These are phyloP conservation scores for Dynastes grantii DNA, from an alignment of 2,888 invertebrate species.

Conservation along the genomic window DNA sequence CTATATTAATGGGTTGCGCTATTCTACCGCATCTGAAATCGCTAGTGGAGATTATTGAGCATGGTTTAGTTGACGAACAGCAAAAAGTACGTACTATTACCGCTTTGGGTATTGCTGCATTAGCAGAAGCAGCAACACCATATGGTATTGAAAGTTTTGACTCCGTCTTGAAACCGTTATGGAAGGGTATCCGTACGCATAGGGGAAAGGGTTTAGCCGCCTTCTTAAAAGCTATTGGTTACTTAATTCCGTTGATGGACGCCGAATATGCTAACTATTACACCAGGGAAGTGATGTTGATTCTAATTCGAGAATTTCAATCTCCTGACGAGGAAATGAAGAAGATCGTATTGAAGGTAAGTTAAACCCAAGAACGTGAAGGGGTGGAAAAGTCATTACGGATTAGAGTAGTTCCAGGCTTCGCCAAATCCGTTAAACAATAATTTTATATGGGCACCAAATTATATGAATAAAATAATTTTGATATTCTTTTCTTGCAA, in stretches of 20 bases:
- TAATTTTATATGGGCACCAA: too few relatives aligned
- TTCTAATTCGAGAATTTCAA: slow-evolving; percentile 98
- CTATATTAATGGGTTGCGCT: slow-evolving; percentile 99
- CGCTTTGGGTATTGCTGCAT: slow-evolving; percentile 96
- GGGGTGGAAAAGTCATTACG: too few relatives aligned
- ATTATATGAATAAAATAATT: too few relatives aligned
- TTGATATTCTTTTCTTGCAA: too few relatives aligned
- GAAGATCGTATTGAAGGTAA: slow-evolving; percentile 97
- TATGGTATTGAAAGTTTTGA: slow-evolving; percentile 99
- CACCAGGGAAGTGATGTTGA: slow-evolving; percentile 99
- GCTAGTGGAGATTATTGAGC: slow-evolving; percentile 99
- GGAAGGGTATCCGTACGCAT: slow-evolving; percentile 98
- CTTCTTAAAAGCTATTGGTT: slow-evolving; percentile 99
- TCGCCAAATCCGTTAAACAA: too few relatives aligned
- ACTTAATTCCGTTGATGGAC: slow-evolving; percentile 99
- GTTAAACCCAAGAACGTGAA: too few relatives aligned
- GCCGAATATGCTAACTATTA: slow-evolving; percentile 99
- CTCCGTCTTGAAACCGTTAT: slow-evolving; percentile 98
- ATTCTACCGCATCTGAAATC: slow-evolving; percentile 98
- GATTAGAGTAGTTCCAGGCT: too few relatives aligned
- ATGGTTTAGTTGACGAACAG: slow-evolving; percentile 98
- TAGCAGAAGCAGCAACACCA: slow-evolving; percentile 99
- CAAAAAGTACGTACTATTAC: slow-evolving; percentile 99
- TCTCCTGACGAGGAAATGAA: slow-evolving; percentile 99
- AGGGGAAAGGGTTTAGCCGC: slow-evolving; percentile 96